Evolutionary conservation across 2,113 vertebrate species (phyloP).

Genomic region (Ammodytes marinus): DNA sequence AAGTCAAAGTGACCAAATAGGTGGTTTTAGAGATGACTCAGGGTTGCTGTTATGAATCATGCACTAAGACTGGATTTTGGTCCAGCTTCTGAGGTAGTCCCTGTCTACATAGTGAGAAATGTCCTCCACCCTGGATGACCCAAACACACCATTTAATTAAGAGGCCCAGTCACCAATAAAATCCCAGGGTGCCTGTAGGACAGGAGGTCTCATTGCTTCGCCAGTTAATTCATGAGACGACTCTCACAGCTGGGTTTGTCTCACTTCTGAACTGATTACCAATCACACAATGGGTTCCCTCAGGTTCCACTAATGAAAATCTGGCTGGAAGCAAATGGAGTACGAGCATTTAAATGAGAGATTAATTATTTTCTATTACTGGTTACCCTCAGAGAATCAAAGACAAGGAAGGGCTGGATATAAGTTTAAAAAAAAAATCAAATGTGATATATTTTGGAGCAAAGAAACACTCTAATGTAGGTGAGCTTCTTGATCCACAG

Average conservation of each 20-base stretch:
- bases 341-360: conserved; percentile 28
- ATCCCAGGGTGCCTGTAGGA: conserved; percentile 23
- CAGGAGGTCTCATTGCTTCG: conserved; percentile 46
- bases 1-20: conserved; percentile 15
- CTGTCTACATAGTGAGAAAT: conserved; percentile 22
- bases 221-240: conserved; percentile 44
- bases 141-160: conserved; percentile 53
- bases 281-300: conserved; percentile 24
- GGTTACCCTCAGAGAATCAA: not conserved
- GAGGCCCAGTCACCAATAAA: conserved; percentile 44
- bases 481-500: not conserved
- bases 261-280: conserved; percentile 49
- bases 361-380: not conserved
- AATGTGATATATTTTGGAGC: no score
- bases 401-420: conserved; percentile 1
- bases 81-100: conserved; percentile 57
- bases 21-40: conserved; percentile 41
- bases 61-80: conserved; percentile 2
- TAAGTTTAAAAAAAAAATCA: not conserved
- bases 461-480: not conserved
- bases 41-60: conserved; percentile 45
- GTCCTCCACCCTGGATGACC: conserved; percentile 52
- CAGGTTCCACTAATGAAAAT: conserved; percentile 48
- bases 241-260: conserved; percentile 25
- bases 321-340: conserved; percentile 32